Percentiles rank a stretch among this genome's conserved stretches.
Evolutionary conservation across 2,113 vertebrate species (phyloP).

Genomic region (Cairina moschata): DNA sequence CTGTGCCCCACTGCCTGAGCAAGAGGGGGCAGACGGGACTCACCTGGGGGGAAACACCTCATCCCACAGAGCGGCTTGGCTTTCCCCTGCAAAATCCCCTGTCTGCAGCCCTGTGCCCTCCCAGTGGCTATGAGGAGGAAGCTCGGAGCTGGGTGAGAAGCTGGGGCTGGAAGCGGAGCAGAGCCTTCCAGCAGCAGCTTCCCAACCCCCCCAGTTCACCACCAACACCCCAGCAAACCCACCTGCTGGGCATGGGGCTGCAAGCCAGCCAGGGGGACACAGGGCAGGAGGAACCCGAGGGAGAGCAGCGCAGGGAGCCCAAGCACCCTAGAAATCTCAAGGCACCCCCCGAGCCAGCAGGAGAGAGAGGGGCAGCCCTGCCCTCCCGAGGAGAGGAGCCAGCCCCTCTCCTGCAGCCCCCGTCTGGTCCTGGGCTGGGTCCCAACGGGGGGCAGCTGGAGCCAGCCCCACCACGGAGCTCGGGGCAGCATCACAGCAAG

Average conservation of each 20-base stretch:
- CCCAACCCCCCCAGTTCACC: neutral
- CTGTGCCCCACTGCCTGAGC: neutral
- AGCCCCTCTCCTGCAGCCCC: neutral
- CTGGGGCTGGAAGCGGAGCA: neutral
- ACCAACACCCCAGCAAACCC: neutral
- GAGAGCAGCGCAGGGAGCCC: no score
- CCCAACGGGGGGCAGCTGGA: neutral
- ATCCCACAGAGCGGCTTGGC: neutral
- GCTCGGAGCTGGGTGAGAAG: neutral
- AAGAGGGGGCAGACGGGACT: neutral
- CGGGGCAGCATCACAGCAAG: no score
- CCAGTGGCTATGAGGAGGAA: neutral
- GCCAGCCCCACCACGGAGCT: neutral
- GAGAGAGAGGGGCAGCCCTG: neutral
- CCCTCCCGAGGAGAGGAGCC: neutral
- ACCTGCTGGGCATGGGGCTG: neutral
- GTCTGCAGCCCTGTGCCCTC: neutral
- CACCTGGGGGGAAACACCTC: neutral
- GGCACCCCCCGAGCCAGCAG: neutral
- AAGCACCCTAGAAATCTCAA: neutral
- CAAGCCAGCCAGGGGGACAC: neutral
- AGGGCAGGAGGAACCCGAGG: neutral
- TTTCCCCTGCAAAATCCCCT: neutral
- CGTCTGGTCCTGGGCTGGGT: accelerated
- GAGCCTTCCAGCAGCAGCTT: neutral